These are phyloP conservation scores for Corythoichthys haematopterus DNA, from an alignment of 2,113 vertebrate genomes.

Conservation along the genomic window DNA sequence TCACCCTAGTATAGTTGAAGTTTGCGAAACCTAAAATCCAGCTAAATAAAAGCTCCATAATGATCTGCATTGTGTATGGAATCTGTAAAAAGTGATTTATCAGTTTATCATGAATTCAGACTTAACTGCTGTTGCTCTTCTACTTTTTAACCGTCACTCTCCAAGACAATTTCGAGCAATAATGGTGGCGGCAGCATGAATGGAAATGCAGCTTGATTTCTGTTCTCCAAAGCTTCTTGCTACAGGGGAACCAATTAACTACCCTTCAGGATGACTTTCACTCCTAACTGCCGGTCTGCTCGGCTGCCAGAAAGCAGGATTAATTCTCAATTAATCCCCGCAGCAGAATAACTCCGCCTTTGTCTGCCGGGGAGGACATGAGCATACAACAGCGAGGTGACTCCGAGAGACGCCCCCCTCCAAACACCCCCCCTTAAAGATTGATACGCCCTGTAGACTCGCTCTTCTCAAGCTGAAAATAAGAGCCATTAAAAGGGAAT, in stretches of 20 bases:
- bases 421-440: constrained; percentile 61
- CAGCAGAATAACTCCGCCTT: constrained; percentile 79
- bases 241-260: constrained; percentile 80
- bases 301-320: constrained; percentile 79
- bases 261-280: constrained; percentile 83
- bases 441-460: constrained; percentile 70
- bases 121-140: too few species aligned
- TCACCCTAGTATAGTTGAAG: too few species aligned
- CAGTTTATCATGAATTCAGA: too few species aligned
- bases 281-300: constrained; percentile 76
- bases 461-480: constrained; percentile 76
- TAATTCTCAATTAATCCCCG: constrained; percentile 83
- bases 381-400: constrained; percentile 73
- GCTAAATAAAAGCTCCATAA: too few species aligned
- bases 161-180: constrained; percentile 71
- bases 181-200: constrained; percentile 76
- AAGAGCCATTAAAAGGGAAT: constrained; percentile 75
- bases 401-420: constrained; percentile 63
- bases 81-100: too few species aligned
- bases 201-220: constrained; percentile 78
- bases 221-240: constrained; percentile 72
- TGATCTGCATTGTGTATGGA: too few species aligned
- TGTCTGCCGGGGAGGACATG: constrained; percentile 77
- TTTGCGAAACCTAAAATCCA: too few species aligned
- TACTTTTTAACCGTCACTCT: constrained; percentile 72